These are phyloP conservation scores for Agriotes lineatus DNA, from an alignment of 2,888 invertebrate genomes.

Conservation along the genomic window DNA sequence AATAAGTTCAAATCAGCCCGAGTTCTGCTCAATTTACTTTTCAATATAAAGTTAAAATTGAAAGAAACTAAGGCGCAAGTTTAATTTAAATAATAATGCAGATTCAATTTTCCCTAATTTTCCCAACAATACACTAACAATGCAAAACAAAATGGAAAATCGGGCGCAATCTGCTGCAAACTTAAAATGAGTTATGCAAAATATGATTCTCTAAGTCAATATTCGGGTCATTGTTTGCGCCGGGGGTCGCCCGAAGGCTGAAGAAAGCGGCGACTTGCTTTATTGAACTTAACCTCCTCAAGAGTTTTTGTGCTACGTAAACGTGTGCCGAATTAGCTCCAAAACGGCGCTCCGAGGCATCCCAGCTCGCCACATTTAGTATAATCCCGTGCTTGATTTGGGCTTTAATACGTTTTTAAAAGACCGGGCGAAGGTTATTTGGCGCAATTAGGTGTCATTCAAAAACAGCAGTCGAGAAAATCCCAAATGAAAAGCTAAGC, in stretches of 20 bases:
- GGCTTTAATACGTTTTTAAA: not conserved
- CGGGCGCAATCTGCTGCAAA: slow-evolving; percentile 22
- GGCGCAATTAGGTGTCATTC: not conserved
- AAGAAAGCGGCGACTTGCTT: slow-evolving; percentile 16
- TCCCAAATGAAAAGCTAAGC: too few species aligned
- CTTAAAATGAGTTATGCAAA: slow-evolving; percentile 32
- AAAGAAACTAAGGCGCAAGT: slow-evolving; percentile 24
- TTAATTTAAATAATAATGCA: slow-evolving; percentile 31
- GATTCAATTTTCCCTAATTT: slow-evolving; percentile 26
- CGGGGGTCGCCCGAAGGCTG: slow-evolving; percentile 15
- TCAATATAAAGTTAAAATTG: slow-evolving; percentile 24
- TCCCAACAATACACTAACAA: slow-evolving; percentile 20
- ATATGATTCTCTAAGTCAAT: slow-evolving; percentile 26
- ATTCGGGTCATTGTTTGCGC: slow-evolving; percentile 27
- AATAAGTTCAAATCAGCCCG: slow-evolving; percentile 4
- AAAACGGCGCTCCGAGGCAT: not conserved
- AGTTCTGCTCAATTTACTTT: slow-evolving; percentile 17
- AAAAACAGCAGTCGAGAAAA: not conserved
- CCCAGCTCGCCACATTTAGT: not conserved
- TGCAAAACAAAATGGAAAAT: slow-evolving; percentile 28
- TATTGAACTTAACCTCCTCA: slow-evolving; percentile 13
- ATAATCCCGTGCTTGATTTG: not conserved
- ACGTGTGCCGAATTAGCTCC: slow-evolving; percentile 5
- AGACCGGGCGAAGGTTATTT: not conserved
- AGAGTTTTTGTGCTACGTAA: slow-evolving; percentile 17